Evolutionary conservation across 2,888 invertebrate species (phyloP).

Genomic region (Drosophila quasianomalipes): DNA sequence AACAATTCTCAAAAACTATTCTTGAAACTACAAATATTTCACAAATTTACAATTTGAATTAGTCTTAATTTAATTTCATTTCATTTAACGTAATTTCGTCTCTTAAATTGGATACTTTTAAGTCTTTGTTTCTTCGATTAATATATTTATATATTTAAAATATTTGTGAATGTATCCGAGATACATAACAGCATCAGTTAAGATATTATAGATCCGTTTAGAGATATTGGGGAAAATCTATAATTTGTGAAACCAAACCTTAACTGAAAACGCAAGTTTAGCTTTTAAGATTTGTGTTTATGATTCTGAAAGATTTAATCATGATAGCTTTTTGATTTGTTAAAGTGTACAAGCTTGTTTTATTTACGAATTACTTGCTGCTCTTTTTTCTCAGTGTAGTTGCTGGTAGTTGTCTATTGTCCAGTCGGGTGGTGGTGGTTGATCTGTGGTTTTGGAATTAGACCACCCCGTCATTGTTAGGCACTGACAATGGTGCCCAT

Average conservation of each 20-base stretch:
- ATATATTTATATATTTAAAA: background rate
- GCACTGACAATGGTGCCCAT: conserved; percentile 69
- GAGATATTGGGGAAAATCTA: background rate
- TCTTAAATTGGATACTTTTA: background rate
- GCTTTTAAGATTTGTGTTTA: background rate
- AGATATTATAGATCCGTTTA: background rate
- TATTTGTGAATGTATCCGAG: background rate
- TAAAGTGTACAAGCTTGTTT: background rate
- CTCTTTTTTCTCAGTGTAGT: conserved; percentile 12
- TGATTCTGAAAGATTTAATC: background rate
- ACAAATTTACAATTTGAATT: background rate
- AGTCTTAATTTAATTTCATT: background rate
- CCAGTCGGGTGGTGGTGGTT: conserved; percentile 50
- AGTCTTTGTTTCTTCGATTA: background rate
- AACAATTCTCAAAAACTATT: background rate
- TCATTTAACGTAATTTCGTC: background rate
- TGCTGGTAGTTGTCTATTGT: conserved; percentile 63
- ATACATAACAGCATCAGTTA: background rate
- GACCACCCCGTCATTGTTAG: conserved; percentile 71
- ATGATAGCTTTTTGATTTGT: background rate
- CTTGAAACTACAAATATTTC: background rate
- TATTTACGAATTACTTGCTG: background rate
- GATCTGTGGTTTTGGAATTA: conserved; percentile 36
- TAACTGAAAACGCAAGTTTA: background rate
- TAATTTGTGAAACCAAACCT: background rate